phyloP scores from a whole-genome alignment of 2,888 invertebrate species.

The Eupeodes luniger region DNA sequence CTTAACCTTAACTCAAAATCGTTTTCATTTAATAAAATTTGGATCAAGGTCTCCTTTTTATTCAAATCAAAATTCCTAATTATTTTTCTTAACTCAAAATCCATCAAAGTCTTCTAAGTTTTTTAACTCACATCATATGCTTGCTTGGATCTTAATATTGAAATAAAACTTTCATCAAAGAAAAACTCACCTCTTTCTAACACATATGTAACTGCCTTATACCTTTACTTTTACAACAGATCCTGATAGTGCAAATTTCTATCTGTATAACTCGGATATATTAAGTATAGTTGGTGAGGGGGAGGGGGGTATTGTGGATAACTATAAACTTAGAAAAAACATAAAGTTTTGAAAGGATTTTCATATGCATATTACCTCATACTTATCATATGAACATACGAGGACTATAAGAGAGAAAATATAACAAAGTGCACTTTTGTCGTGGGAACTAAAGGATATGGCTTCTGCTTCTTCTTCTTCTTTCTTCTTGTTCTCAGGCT shows the following conservation, averaged over 20 bases:
- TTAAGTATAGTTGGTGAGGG: too few relatives aligned
- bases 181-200: background rate
- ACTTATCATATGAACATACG: background rate
- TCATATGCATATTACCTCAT: conserved; percentile 68
- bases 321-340: conserved; percentile 33
- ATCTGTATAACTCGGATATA: background rate
- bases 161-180: conserved; percentile 32
- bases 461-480: background rate
- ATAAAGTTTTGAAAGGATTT: conserved; percentile 62
- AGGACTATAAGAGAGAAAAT: conserved; percentile 14
- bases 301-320: too few relatives aligned
- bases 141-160: conserved; percentile 2
- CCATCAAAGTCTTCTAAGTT: conserved; percentile 4
- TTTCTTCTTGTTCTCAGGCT: background rate
- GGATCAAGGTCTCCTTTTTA: too few relatives aligned
- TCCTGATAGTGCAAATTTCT: background rate
- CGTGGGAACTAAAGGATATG: conserved; percentile 64
- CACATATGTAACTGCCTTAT: background rate
- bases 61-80: conserved; percentile 30
- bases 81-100: conserved; percentile 24
- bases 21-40: too few relatives aligned
- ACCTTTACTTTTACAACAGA: background rate
- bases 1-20: too few relatives aligned
- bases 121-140: conserved; percentile 2
- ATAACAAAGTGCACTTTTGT: conserved; percentile 66